These are phyloP conservation scores for Drosophila sucinea DNA, from an alignment of 1,140 invertebrate species.

Conservation along the genomic window DNA sequence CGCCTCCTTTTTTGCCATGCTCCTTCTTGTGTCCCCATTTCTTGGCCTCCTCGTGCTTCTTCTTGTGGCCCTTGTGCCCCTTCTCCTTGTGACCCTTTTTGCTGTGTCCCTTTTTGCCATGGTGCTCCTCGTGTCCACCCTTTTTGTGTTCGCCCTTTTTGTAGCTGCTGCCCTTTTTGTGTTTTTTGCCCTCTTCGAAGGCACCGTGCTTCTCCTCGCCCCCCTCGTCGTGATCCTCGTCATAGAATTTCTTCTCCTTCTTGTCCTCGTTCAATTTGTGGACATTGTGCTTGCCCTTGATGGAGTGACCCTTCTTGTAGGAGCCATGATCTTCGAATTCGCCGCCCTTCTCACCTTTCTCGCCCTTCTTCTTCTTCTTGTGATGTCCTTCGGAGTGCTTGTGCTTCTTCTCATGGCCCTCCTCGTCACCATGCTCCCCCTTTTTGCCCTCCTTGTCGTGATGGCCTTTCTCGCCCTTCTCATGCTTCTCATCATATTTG, in stretches of 20 bases:
- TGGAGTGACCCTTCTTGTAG: conserved; percentile 91
- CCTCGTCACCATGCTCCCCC: conserved; percentile 89
- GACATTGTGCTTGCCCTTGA: conserved; percentile 90
- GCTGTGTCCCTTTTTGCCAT: conserved; percentile 89
- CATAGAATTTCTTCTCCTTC: conserved; percentile 93
- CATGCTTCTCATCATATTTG: conserved; percentile 67
- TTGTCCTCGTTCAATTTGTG: conserved; percentile 91
- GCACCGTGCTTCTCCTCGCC: conserved; percentile 88
- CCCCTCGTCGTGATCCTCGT: conserved; percentile 91
- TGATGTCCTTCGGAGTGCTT: conserved; percentile 90
- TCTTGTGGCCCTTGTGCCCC: conserved; percentile 87
- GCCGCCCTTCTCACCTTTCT: conserved; percentile 89
- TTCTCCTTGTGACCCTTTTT: conserved; percentile 88
- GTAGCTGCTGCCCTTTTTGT: conserved; percentile 88
- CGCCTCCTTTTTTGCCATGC: conserved; percentile 87
- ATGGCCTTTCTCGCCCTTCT: conserved; percentile 87
- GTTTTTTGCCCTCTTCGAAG: conserved; percentile 88
- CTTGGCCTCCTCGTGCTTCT: conserved; percentile 87
- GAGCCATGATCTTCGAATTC: conserved; percentile 86
- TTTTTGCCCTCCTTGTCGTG: conserved; percentile 89
- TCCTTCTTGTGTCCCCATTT: conserved; percentile 87
- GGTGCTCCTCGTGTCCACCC: conserved; percentile 88
- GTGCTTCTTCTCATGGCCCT: conserved; percentile 90
- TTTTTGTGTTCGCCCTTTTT: conserved; percentile 89
- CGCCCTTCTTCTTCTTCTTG: conserved; percentile 89